phyloP scores from a whole-genome alignment of 2,113 vertebrate species.

The Tragelaphus buxtoni region DNA sequence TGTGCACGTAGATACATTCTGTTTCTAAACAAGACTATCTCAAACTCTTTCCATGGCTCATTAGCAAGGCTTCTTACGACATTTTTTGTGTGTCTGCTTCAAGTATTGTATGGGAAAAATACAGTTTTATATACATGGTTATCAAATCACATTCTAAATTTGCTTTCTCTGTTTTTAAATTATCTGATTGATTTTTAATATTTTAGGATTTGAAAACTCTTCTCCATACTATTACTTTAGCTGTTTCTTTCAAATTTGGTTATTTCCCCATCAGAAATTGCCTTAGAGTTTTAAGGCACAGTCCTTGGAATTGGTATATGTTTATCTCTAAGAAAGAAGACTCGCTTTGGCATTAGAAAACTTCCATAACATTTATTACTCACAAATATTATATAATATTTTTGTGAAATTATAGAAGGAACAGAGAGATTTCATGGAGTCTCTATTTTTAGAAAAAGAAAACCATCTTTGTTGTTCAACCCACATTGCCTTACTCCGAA shows the following conservation, averaged over 20 bases:
- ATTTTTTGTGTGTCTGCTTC: neutral
- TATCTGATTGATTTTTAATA: neutral
- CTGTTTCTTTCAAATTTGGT: neutral
- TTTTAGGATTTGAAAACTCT: neutral
- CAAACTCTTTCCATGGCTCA: neutral
- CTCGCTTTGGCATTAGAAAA: neutral
- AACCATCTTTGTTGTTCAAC: neutral
- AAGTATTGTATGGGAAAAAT: neutral
- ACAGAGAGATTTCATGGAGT: neutral
- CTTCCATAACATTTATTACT: neutral
- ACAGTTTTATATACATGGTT: neutral
- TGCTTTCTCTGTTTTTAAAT: neutral
- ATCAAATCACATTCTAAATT: neutral
- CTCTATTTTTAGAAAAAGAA: conserved; percentile 38
- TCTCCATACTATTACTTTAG: neutral
- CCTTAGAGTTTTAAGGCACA: neutral
- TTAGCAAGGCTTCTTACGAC: neutral
- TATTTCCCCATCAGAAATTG: neutral
- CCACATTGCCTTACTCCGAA: neutral
- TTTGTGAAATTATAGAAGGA: conserved; percentile 29
- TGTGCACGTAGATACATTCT: neutral
- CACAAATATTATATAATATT: neutral
- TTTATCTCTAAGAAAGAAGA: neutral
- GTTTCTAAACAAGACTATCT: neutral
- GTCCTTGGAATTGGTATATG: neutral